Base-by-base conservation (phyloP, 2,888 invertebrate species). In the Notocelia uddmanniana region DNA sequence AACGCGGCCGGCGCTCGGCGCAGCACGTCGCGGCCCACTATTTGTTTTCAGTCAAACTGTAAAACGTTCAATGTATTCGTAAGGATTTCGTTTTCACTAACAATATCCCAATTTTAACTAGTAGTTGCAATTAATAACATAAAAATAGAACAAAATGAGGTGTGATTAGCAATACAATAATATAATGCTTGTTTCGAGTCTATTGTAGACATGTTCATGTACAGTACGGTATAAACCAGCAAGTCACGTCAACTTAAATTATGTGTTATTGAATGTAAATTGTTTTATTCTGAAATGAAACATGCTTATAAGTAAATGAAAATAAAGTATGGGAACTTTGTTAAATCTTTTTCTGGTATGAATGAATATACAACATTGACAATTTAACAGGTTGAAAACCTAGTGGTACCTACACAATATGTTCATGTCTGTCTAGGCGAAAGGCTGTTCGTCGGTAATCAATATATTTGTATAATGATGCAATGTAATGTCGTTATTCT, bases 281-380 rank as follows among this genome's bases (percentile, higher is more conserved):
- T 92, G 92, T 93, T 92, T 92, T 91, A 89, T 91, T 91, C 87
- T 88, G 86, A 90, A 89, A 92, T 90, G 89, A 90, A 92, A 92
- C 92, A 88, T 92, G 93, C 93, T 93, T 93, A 89, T 92, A 92
- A 89, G 92, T 92, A 92, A 92, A 92, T 88, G 91, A 93, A 91
- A 92, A 92, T 92, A 92, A 92, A 92, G 89, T 91, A 91, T 90
- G 92, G 91, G 90, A 91, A 89, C 89, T 91, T 90, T 86, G 87
- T 89, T 84, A 83, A 72, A 78, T 77, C 85, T 85, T 88, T 89
- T 88, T 88, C 83, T 71, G 45, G 54, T 59, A 31, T 59, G 26
- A n/a, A n/a, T n/a, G n/a, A n/a, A n/a, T n/a, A n/a, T n/a, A n/a
- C n/a, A n/a, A 21, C n/a, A 9, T n/a, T 41, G 18, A n/a, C 2